Base-by-base conservation (phyloP, 2,113 vertebrate genomes). In the Anoplopoma fimbria region DNA sequence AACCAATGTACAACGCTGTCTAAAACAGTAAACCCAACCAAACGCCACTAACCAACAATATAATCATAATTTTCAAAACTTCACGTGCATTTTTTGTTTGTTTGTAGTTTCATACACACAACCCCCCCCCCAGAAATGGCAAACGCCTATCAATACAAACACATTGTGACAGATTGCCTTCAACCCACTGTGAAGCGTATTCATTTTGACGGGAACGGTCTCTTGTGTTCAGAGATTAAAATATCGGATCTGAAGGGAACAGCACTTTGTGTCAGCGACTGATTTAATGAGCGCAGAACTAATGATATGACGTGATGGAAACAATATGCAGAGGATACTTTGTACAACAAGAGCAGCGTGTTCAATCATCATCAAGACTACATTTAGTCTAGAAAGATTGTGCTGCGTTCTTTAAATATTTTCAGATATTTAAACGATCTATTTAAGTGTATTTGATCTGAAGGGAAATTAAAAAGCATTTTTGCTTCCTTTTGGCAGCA, bases 281-380 rank as follows among this genome's bases (percentile, higher is more conserved):
- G 64, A 70, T 73, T 73, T 79, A 73, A 82, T 80, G 68, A 85
- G 71, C n/a, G 47, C 29, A 53, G 51, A 68, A 71, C 75, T 53
- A 0, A 76, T 55, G 33, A 81, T 14, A 53, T 6, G 42, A 67
- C 12, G 29, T 65, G 65, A 84, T 51, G 58, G 68, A 68, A 68
- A 36, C 17, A 29, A 34, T 49, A 72, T 15, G 19, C 47, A 45
- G 72, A 73, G 27, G 58, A 27, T 31, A 65, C 51, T 25, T 33
- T 12, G 49, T 68, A 71, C 51, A 75, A 9, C 25, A 7, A 51
- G 17, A 9, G 40, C 71, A 2, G 29, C 33, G 4, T 7, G 63
- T 75, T 74, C 51, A 27, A 68, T 63, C 53, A 53, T 29, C 27
- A 31, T 38, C n/a, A 57, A 47, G 42, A 31, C 0, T 6, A 47